These are phyloP conservation scores for Acyrthosiphon pisum DNA, from an alignment of 1,140 invertebrate genomes.

Conservation along the genomic window DNA sequence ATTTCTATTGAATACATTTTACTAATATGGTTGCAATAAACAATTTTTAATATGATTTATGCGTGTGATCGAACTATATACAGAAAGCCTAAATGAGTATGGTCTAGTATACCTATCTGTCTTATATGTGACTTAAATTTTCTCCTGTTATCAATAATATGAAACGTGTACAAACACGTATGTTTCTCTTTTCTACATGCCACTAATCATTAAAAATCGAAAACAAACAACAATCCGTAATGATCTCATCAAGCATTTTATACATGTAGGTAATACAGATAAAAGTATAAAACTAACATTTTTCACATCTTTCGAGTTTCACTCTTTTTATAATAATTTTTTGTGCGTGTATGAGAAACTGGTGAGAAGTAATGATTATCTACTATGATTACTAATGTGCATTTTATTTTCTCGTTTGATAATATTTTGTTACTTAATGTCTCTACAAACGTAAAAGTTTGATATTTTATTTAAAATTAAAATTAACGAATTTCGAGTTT, in stretches of 20 bases:
- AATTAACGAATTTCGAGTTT: background rate
- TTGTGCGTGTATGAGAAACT: background rate
- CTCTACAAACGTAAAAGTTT: background rate
- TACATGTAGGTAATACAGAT: background rate
- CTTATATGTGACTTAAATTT: background rate
- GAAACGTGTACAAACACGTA: background rate
- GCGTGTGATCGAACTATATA: background rate
- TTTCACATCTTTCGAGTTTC: constrained; percentile 8
- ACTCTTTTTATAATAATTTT: constrained; percentile 21
- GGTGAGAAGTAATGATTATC: background rate
- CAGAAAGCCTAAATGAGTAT: background rate
- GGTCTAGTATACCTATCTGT: background rate
- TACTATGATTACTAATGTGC: background rate
- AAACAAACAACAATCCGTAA: constrained; percentile 42
- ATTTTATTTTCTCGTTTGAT: constrained; percentile 12
- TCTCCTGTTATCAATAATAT: constrained; percentile 21
- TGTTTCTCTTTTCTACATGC: constrained; percentile 7
- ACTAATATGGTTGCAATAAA: background rate
- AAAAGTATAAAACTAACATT: constrained; percentile 29
- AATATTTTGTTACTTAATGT: background rate
- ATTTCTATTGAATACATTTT: background rate
- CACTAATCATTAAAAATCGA: constrained; percentile 34
- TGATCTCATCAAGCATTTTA: background rate
- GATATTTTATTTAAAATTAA: background rate
- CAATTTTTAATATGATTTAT: background rate